Base-by-base conservation (phyloP, 2,113 vertebrate genomes). In the Marmota monax region DNA sequence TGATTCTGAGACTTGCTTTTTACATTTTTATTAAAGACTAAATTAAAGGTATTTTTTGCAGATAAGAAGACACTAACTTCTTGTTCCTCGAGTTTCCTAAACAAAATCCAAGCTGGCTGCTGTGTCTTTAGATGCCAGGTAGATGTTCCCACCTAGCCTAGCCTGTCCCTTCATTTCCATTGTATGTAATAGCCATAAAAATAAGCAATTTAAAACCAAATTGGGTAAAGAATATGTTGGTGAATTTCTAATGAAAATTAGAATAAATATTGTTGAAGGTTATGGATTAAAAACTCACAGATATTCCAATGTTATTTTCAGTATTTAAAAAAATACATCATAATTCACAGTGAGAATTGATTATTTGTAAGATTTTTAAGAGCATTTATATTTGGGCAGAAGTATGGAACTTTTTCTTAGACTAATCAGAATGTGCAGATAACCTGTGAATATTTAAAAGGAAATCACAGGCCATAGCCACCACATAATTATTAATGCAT, bases 321-420 rank as follows among this genome's bases (percentile, higher is more conserved):
- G 1, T 77, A 91, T 76, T 23, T 96, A 37, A 70, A 72, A 37
- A 37, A 88, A 95, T 32, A 56, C 4, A 94, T 17, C 22, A 78
- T 84, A 95, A 90, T 83, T 98, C 77, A 89, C 78, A 89, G 37
- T 73, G 82, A 95, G 32, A 80, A 92, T 61, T 96, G 69, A 84
- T 72, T 18, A 94, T 74, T 39, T 90, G 20, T 69, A 84, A 84
- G n/a, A 83, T 39, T 45, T 95, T 89, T 76, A 56, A 88, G 63
- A 91, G 63, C 48, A 34, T 45, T 92, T 69, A 72, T 7, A 74
- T 88, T 18, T 83, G 63, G 22, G 37, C 25, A 67, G 18, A 92
- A 73, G 65, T 77, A 73, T 37, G 78, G 78, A 9, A 29, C 70
- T 8, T 92, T 95, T 88, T 93, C 89, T 65, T 85, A 95, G 5